Base-by-base conservation (phyloP, 2,888 invertebrate genomes). In the Drosophila antonietae region DNA sequence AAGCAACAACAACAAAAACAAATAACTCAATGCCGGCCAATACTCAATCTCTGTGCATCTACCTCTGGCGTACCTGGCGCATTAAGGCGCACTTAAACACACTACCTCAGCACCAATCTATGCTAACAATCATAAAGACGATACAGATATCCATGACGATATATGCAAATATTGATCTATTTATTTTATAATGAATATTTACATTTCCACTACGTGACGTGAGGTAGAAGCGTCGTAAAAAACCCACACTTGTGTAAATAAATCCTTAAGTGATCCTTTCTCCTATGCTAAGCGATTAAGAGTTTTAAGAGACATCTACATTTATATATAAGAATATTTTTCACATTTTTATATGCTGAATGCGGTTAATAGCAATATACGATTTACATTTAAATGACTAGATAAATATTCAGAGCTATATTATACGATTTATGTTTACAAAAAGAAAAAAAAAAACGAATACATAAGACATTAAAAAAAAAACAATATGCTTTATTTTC, bases 41-140 rank as follows among this genome's bases (percentile, higher is more conserved):
- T 52, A 64, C 59, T 73, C 68, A 23, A 66, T 43, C 68, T 49
- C n/a, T 72, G 53, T 75, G 43, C 58, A 83, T 68, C 80, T 89
- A 89, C 88, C 88, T 89, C 86, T 79, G 79, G 70, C 73, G 90
- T 90, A 90, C 91, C 90, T 90, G 89, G 68, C 78, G 77, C 74
- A 81, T 63, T 49, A 68, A 70, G 66, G 85, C 85, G 83, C 83
- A 84, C 41, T 18, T 8, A 53, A 52, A 59, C 35, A 47, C 53
- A 78, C 66, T 79, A 75, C 75, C 80, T 77, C 80, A 69, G 47
- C 60, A 52, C 57, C 49, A 59, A 59, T 31, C 47, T 59, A 59
- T 37, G 56, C 61, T 49, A 56, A 56, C 65, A 69, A 70, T 57
- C 67, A 52, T 39, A 28, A 35, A 56, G 62, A 59, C 61, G 57